Base-by-base conservation (phyloP, 1,140 invertebrate species). In the Meloidogyne floridensis region DNA sequence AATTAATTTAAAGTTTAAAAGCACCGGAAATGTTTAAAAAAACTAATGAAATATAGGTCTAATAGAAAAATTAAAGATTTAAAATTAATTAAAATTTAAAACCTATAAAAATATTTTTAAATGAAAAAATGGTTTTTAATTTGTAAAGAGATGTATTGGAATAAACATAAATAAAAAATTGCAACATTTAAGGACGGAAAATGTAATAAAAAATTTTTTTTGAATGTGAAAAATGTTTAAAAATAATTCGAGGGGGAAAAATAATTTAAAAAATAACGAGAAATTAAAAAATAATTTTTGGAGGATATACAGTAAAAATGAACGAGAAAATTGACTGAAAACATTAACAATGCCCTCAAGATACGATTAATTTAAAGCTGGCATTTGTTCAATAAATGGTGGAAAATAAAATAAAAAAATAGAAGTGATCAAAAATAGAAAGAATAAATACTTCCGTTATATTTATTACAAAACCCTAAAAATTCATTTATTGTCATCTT, bases 31-130 rank as follows among this genome's bases (percentile, higher is more conserved):
- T 59, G 4, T 65, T n/a, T 7, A 65, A 65, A 65, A 65, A 65
- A 3, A 32, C 2, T 32, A 32, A 5, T 65, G 59, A n/a, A 65
- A 65, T n/a, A 65, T n/a, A 8, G n/a, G 56, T 15, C 11, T 15
- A 18, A 65, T 13, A 59, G 3, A 65, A 65, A 65, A 65, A 65
- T 65, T 65, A 65, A 65, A 65, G 59, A 65, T 65, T 65, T 65
- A 65, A 65, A 65, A 65, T 65, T 65, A 65, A 65, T 65, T 65
- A n/a, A 65, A 32, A 65, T 65, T 65, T 7, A 65, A n/a, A 65
- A 65, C 15, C 6, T 2, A 59, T 5, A 59, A 59, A 59, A 11
- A 6, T n/a, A 65, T 65, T n/a, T 65, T 65, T 15, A n/a, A n/a
- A 65, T 7, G n/a, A 65, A 65, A 59, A 32, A 59, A 15, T 15